Evolutionary conservation across 2,113 vertebrate species (phyloP), one percentile per base, ranked within the genome.

Genomic region (Lagenorhynchus albirostris): DNA sequence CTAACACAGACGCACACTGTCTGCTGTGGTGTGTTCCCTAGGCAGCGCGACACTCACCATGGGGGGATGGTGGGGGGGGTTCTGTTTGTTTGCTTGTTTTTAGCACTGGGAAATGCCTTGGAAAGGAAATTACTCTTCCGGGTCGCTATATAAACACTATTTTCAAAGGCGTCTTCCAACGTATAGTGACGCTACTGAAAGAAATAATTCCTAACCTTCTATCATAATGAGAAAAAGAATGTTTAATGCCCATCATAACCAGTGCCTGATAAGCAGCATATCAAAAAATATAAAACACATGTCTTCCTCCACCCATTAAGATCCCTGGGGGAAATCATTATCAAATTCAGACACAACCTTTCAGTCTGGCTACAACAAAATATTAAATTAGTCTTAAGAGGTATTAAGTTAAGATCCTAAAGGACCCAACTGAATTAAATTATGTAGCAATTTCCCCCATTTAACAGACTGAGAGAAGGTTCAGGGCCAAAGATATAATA

Each of bases 11-110:
- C 94, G n/a, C 23, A 44, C 2, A 2, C 8, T 3, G 0, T 55
- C 26, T 2, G 13, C 44, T 15, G 50, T 2, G 0, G 41, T 0
- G 23, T 1, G 36, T 3, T 26, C 82, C 3, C 26, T 1, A 2
- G 12, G 44, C 36, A 7, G 44, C 29, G 23, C 74, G 2, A 2
- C 47, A 4, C 17, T 23, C 11, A 0, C 55, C 21, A 11, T 5
- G 25, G 25, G 3, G 3, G 23, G 38, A 11, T 50, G 20, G 82
- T 21, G 33, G 53, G 10, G 36, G 23, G 38, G 14, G 5, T 1
- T 26, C 38, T 18, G 3, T 12, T 23, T 58, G 29, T 13, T 8
- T 47, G 47, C 23, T 5, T 20, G 10, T 3, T 36, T 33, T 44
- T 7, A 20, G 79, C 12, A 13, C 50, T 25, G 38, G 63, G 58